These are phyloP conservation scores for Tauraco hartlaubi DNA, from an alignment of 2,797 vertebrate species.

Conservation along the genomic window DNA sequence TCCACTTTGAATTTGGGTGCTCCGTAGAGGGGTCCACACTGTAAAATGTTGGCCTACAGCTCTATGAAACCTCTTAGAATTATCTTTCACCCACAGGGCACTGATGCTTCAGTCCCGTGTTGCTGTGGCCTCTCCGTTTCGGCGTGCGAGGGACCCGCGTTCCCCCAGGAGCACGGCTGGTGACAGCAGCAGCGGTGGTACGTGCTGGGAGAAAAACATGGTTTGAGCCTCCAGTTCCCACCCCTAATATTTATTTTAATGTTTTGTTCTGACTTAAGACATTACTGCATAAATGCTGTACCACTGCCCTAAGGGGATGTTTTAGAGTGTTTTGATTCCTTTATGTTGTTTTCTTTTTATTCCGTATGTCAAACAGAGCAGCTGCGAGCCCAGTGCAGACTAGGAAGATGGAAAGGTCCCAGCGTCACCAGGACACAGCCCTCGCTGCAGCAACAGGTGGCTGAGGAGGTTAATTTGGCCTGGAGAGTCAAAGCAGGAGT, in stretches of 20 bases:
- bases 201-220: neutral
- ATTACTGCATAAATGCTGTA: conserved; percentile 25
- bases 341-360: conserved; percentile 38
- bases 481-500: neutral
- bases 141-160: neutral
- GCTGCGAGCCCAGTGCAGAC: neutral
- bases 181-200: neutral
- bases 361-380: neutral
- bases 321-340: conserved; percentile 32
- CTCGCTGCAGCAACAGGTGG: neutral
- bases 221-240: conserved; percentile 10
- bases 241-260: conserved; percentile 32
- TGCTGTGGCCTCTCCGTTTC: neutral
- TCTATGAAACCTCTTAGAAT: neutral
- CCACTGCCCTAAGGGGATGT: conserved; percentile 11
- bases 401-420: neutral
- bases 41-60: neutral
- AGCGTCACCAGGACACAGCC: neutral
- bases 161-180: neutral
- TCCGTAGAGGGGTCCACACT: neutral
- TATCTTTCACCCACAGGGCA: neutral
- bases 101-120: neutral
- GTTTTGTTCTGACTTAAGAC: conserved; percentile 36
- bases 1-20: neutral
- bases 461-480: neutral